Evolutionary conservation across 1,140 invertebrate species (phyloP).

Genomic region (Philaenus spumarius): DNA sequence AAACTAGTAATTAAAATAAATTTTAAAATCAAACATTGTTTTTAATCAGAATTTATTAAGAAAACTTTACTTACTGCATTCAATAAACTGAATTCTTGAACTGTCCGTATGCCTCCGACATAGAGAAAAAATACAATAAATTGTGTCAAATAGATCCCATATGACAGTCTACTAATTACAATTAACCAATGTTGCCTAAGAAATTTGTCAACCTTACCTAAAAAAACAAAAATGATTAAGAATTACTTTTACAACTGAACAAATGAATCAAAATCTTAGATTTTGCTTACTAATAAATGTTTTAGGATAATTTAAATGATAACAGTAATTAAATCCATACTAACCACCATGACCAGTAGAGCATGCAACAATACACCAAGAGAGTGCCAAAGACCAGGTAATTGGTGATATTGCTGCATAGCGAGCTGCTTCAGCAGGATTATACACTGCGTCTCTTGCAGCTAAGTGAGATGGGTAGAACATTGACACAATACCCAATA

Average conservation of each 20-base stretch:
- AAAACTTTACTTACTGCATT: constrained; percentile 46
- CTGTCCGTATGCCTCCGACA: constrained; percentile 46
- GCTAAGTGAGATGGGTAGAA: constrained; percentile 51
- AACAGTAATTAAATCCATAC: background rate
- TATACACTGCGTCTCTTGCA: constrained; percentile 50
- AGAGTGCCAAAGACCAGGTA: constrained; percentile 48
- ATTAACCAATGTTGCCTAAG: constrained; percentile 56
- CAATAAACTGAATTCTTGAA: constrained; percentile 46
- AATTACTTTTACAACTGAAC: too few relatives aligned
- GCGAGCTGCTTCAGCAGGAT: constrained; percentile 49
- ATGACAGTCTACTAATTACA: constrained; percentile 62
- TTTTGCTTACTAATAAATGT: too few relatives aligned
- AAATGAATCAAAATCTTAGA: too few relatives aligned
- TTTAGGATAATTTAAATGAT: too few relatives aligned
- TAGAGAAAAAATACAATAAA: constrained; percentile 57
- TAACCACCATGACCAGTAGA: constrained; percentile 50
- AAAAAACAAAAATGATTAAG: constrained; percentile 23
- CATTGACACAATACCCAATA: constrained; percentile 48
- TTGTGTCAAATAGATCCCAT: constrained; percentile 65
- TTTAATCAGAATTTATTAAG: too few relatives aligned
- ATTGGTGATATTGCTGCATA: constrained; percentile 58
- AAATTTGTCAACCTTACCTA: constrained; percentile 54
- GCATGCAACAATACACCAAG: constrained; percentile 58
- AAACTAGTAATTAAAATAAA: too few relatives aligned
- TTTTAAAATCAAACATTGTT: too few relatives aligned